Evolutionary conservation across 2,113 vertebrate species (phyloP).

Genomic region (Nyctibius bracteatus): DNA sequence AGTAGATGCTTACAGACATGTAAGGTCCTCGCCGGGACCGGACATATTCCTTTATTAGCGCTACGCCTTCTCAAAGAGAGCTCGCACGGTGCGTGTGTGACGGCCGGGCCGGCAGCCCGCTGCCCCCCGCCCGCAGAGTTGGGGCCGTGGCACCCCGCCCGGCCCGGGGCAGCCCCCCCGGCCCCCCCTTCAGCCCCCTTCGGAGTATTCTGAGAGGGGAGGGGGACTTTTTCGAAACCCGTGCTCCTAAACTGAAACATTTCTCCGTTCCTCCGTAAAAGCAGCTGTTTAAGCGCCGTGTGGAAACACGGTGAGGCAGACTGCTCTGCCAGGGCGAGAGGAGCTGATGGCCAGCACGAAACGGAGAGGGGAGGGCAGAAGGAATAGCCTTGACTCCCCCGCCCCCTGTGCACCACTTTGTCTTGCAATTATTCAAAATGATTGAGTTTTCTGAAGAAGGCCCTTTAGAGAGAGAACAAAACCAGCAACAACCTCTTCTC

Average conservation of each 20-base stretch:
- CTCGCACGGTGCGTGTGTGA: no score
- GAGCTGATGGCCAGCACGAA: background rate
- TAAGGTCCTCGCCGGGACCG: background rate
- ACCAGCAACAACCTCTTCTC: background rate
- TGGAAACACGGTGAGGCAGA: background rate
- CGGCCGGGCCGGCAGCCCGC: background rate
- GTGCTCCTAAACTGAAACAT: background rate
- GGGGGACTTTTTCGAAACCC: background rate
- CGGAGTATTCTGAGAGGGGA: no score
- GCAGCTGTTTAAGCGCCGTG: background rate
- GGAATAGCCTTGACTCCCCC: background rate
- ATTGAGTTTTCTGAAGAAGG: constrained; percentile 41
- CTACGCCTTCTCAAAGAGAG: background rate
- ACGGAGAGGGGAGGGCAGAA: background rate
- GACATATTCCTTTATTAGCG: background rate
- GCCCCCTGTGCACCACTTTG: constrained; percentile 41
- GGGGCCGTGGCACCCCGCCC: background rate
- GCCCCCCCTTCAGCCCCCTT: background rate
- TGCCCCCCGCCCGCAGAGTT: no score
- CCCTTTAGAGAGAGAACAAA: constrained; percentile 26
- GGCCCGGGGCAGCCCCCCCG: background rate
- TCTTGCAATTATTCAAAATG: constrained; percentile 54
- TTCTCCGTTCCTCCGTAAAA: background rate
- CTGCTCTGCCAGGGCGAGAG: background rate
- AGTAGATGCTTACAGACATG: background rate